Conservation (phyloP, 2,888 invertebrate genomes). For the Eupeodes luniger region DNA sequence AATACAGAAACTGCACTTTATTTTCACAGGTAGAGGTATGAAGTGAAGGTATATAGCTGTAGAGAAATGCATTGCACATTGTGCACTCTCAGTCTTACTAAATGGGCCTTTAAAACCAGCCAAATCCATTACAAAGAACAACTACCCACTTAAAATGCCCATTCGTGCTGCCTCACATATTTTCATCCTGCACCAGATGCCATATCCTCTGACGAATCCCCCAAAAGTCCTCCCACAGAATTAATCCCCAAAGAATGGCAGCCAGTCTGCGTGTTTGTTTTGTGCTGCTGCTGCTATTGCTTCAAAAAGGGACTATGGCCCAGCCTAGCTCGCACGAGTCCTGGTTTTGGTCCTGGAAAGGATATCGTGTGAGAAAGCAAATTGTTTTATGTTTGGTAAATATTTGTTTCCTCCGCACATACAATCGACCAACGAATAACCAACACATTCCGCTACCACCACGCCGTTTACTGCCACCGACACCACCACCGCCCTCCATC, state of each 20-base stretch:
- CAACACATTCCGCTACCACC: conserved; percentile 1
- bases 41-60: too few species aligned
- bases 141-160: conserved; percentile 24
- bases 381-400: conserved; percentile 45
- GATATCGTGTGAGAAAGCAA: conserved; percentile 31
- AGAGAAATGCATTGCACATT: neutral
- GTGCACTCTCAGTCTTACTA: neutral
- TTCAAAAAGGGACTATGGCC: neutral
- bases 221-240: conserved; percentile 5
- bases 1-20: neutral
- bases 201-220: neutral
- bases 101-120: conserved; percentile 8
- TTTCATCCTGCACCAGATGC: neutral
- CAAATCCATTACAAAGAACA: conserved; percentile 28
- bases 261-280: conserved; percentile 23
- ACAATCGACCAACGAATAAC: conserved; percentile 21
- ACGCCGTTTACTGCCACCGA: neutral
- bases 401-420: conserved; percentile 42
- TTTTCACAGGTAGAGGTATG: neutral
- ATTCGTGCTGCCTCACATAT: conserved; percentile 15
- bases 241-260: conserved; percentile 23
- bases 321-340: neutral
- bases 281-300: neutral
- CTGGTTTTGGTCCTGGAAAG: neutral
- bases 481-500: neutral